These are phyloP conservation scores for Linnaemya vulpina DNA, from an alignment of 2,888 invertebrate species.

Conservation along the genomic window DNA sequence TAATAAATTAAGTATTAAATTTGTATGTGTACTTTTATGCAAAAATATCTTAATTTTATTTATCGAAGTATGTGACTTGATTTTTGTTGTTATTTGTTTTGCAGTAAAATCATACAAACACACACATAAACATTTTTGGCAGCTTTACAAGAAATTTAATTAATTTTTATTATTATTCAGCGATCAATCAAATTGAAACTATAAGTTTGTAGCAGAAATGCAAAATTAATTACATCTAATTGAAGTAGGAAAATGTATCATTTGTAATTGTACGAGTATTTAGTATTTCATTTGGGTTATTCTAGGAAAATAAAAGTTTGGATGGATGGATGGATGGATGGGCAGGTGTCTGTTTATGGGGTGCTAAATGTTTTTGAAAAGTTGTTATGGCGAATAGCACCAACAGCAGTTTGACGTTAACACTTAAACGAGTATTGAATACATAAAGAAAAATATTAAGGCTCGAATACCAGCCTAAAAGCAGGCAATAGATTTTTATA, in stretches of 20 bases:
- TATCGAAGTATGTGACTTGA: background rate
- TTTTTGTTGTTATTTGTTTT: background rate
- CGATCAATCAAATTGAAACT: conserved; percentile 38
- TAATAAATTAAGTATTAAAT: background rate
- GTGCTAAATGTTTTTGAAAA: conserved; percentile 1
- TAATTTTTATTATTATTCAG: conserved; percentile 18
- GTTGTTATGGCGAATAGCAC: background rate
- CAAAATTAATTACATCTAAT: conserved; percentile 36
- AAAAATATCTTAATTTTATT: background rate
- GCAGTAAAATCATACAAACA: background rate
- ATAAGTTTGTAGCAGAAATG: conserved; percentile 17
- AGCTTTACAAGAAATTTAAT: conserved; percentile 41
- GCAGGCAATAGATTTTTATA: background rate
- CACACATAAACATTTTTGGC: conserved; percentile 25
- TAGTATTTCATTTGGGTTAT: background rate
- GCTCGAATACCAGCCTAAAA: background rate
- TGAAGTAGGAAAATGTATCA: conserved; percentile 7
- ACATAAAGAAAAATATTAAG: background rate
- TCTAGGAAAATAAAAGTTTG: background rate
- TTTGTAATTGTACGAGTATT: background rate
- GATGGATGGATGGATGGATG: background rate
- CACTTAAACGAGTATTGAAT: too few relatives aligned
- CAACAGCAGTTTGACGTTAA: background rate
- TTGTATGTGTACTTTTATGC: background rate
- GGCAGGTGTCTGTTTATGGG: conserved; percentile 6